phyloP scores from a whole-genome alignment of 2,797 vertebrate genomes.

The Tamandua tetradactyla region DNA sequence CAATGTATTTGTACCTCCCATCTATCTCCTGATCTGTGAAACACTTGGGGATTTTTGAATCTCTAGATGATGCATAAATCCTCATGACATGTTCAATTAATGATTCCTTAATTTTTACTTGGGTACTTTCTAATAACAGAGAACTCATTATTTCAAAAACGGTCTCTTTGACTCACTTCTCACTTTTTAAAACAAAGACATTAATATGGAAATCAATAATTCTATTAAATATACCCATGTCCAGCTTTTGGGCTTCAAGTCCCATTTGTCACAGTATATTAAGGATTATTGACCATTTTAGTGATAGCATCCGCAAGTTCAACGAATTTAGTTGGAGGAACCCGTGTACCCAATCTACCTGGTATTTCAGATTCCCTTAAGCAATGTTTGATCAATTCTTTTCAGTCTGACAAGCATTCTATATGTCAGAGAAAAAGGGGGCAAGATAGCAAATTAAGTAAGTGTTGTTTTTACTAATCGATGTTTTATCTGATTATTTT shows the following conservation, averaged over 20 bases:
- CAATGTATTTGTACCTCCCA: conserved; percentile 16
- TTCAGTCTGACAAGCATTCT: neutral
- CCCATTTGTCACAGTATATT: neutral
- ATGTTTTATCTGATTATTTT: neutral
- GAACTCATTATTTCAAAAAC: neutral
- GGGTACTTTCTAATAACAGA: neutral
- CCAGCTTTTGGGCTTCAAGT: neutral
- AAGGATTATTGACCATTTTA: conserved; percentile 8
- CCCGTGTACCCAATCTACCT: neutral
- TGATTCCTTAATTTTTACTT: neutral
- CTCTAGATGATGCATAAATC: neutral
- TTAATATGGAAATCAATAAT: neutral
- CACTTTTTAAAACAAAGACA: conserved; percentile 40
- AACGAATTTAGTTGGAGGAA: neutral
- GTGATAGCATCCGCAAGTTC: conserved; percentile 11
- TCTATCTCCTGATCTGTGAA: neutral
- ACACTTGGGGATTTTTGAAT: neutral
- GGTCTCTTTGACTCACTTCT: neutral
- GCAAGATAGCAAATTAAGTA: neutral
- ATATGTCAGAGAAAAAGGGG: neutral
- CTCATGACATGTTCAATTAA: neutral
- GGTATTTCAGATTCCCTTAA: neutral
- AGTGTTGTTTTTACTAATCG: neutral
- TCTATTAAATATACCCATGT: neutral
- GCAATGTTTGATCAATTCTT: neutral